Evolutionary conservation across 2,888 invertebrate species (phyloP), one percentile per base, ranked within the genome.

Genomic region (Clepsis dumicolana): DNA sequence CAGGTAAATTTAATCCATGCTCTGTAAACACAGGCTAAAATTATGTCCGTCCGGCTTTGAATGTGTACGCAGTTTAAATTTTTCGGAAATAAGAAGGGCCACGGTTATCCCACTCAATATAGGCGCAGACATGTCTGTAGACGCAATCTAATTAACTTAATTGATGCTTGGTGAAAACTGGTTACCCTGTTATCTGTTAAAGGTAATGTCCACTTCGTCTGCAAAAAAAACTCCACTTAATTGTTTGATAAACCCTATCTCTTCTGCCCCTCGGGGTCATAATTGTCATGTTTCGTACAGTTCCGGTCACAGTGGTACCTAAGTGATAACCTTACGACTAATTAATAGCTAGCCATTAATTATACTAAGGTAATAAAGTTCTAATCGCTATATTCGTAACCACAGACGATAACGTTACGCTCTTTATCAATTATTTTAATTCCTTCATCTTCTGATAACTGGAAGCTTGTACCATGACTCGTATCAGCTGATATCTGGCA

Each of bases 171-270:
- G 48, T 67, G 56, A 29, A 62, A 67, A 67, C 56, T 66, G 54
- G 54, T 48, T 62, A 56, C 56, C 18, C 25, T 29, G 14, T 25
- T 48, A 38, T 50, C 67, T 27, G 21, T 50, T 21, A 27, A 50
- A 52, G 62, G 27, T 50, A 35, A 25, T 54, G 29, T 54, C 53
- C 54, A 29, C 18, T 29, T 27, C 10, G 21, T 56, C 56, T 29
- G 29, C 38, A 38, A 35, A 61, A 48, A 25, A 62, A 50, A 21
- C 21, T 1, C 38, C 62, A 60, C 61, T 57, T 57, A 66, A 66
- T 67, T 67, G 29, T 35, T 50, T 67, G 67, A 67, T 67, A 67
- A 63, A 53, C 48, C 16, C 21, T 25, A 56, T 66, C 18, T 16
- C 61, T 41, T 41, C 10, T 48, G 62, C 48, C 48, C 29, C 27